A percentile compares a stretch with the other conserved stretches of the same genome.
phyloP scores from a whole-genome alignment of 2,888 invertebrate species.

The Aphodius granarius region DNA sequence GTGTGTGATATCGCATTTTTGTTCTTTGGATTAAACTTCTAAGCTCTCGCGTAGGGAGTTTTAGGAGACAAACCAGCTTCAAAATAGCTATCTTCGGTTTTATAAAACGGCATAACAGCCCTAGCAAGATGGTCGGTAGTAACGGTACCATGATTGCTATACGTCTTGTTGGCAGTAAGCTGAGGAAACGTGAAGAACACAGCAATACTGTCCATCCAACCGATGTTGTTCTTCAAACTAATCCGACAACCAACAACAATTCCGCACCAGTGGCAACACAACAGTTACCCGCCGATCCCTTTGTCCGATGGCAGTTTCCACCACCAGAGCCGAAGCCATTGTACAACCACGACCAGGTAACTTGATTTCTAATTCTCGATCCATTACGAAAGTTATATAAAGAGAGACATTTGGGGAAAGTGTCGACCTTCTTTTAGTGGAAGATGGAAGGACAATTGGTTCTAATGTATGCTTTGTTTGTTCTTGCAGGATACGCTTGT shows the following conservation, averaged over 20 bases:
- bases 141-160: conserved; percentile 86
- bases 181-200: conserved; percentile 82
- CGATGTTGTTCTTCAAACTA: conserved; percentile 64
- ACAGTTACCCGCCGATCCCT: conserved; percentile 56
- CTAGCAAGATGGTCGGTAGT: conserved; percentile 75
- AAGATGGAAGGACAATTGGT: not conserved
- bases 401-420: conserved; percentile 7
- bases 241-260: conserved; percentile 51
- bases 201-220: conserved; percentile 71
- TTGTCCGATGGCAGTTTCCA: conserved; percentile 79
- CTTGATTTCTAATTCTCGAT: conserved; percentile 42
- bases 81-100: conserved; percentile 53
- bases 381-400: conserved; percentile 11
- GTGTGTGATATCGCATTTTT: not conserved
- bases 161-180: conserved; percentile 89
- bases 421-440: not conserved
- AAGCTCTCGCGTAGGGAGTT: conserved; percentile 37
- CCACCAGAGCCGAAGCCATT: conserved; percentile 77
- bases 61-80: conserved; percentile 41
- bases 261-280: conserved; percentile 45
- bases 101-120: conserved; percentile 34
- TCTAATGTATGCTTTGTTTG: conserved; percentile 38
- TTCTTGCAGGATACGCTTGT: conserved; percentile 78
- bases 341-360: conserved; percentile 81
- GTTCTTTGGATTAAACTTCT: conserved; percentile 31